Conservation (phyloP, 1,140 invertebrate genomes). For the Apis laboriosa region DNA sequence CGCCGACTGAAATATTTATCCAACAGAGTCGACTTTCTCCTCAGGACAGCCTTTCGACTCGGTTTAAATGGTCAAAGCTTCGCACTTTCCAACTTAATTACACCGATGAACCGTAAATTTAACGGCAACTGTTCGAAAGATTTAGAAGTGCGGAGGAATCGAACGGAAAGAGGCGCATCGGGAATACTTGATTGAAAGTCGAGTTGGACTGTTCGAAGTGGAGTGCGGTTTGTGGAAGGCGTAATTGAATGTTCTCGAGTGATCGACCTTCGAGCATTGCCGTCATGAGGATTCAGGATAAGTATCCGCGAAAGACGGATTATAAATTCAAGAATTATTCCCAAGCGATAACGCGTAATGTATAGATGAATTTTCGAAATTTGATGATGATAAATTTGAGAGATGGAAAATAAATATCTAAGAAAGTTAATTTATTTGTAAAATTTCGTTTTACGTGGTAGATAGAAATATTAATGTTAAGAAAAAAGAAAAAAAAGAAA, state of each 20-base stretch:
- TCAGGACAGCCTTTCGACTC: conserved; percentile 4
- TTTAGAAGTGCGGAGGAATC: not conserved
- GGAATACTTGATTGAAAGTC: not conserved
- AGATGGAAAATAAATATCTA: no score
- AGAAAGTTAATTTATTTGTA: no score
- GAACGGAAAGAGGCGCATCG: not conserved
- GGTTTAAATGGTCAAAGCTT: conserved; percentile 12
- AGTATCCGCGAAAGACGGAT: not conserved
- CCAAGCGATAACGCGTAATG: no score
- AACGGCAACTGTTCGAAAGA: not conserved
- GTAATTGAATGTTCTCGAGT: not conserved
- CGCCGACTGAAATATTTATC: conserved; percentile 12
- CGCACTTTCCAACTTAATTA: conserved; percentile 16
- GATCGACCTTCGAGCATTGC: not conserved
- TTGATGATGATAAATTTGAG: no score
- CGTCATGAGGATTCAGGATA: not conserved
- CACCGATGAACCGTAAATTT: not conserved
- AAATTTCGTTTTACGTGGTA: no score
- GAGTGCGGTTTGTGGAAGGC: not conserved
- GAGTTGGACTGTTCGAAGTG: not conserved
- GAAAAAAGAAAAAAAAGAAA: no score
- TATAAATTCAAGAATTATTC: not conserved
- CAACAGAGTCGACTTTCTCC: conserved; percentile 17
- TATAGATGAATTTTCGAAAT: not conserved
- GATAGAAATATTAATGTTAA: no score